Percentiles rank a stretch among this genome's conserved stretches.
These are phyloP conservation scores for Pseudomugil tenellus DNA, from an alignment of 2,797 vertebrate genomes.

Conservation along the genomic window DNA sequence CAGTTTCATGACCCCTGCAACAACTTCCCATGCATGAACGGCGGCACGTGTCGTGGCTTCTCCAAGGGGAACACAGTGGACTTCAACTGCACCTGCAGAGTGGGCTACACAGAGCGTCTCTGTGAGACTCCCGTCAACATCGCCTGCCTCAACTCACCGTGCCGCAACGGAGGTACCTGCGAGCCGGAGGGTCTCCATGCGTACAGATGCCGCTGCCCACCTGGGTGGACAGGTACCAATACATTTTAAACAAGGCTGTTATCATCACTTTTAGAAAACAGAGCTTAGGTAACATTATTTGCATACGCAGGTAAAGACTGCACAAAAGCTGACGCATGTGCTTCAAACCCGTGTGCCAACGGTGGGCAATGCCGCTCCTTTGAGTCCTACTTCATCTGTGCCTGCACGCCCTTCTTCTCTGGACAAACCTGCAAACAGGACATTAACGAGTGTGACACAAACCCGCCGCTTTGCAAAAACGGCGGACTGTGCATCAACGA, in stretches of 20 bases:
- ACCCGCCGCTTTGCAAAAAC: constrained; percentile 83
- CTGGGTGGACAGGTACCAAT: constrained; percentile 92
- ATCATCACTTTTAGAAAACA: neutral
- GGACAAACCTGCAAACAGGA: constrained; percentile 92
- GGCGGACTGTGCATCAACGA: constrained; percentile 88
- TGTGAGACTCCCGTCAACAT: constrained; percentile 87
- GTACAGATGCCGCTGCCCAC: constrained; percentile 91
- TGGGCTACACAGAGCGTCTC: constrained; percentile 86
- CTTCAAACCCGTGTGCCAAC: constrained; percentile 94
- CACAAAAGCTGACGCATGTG: constrained; percentile 91
- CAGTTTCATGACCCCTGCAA: constrained; percentile 77
- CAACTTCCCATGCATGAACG: constrained; percentile 68
- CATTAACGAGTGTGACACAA: constrained; percentile 87
- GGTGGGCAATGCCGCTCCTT: constrained; percentile 88
- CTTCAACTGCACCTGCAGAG: constrained; percentile 85
- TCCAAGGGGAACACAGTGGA: constrained; percentile 73
- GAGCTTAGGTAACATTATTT: neutral
- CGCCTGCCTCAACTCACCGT: constrained; percentile 86
- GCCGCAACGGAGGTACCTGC: constrained; percentile 92
- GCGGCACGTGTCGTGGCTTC: constrained; percentile 65
- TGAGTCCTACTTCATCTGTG: constrained; percentile 86
- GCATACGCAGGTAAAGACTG: constrained; percentile 87
- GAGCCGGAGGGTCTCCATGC: constrained; percentile 82
- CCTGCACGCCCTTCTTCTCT: constrained; percentile 86
- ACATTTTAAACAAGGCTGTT: neutral